These are phyloP conservation scores for Alcedo quadribrachys DNA, from an alignment of 2,797 vertebrate species.

Conservation along the genomic window DNA sequence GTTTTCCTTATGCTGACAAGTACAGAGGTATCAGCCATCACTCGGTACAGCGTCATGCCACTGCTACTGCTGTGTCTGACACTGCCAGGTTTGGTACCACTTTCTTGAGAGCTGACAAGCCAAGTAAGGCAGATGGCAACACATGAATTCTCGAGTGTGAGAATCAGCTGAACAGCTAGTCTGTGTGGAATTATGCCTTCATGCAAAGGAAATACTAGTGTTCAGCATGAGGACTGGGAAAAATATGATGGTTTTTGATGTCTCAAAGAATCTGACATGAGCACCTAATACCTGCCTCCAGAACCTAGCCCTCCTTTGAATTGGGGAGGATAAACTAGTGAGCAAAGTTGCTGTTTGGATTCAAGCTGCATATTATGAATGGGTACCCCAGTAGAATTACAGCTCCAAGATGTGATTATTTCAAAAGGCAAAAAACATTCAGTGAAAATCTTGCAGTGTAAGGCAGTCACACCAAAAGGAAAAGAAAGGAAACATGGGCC, in stretches of 20 bases:
- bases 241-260: background rate
- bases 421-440: background rate
- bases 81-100: background rate
- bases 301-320: background rate
- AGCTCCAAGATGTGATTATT: background rate
- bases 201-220: background rate
- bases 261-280: background rate
- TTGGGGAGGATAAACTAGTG: background rate
- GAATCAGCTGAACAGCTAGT: background rate
- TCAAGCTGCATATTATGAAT: background rate
- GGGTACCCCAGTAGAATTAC: accelerated
- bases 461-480: background rate
- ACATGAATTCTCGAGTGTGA: background rate
- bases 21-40: background rate
- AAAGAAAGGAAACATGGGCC: background rate
- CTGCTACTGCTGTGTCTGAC: background rate
- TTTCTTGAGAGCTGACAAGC: background rate
- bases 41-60: background rate
- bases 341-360: background rate
- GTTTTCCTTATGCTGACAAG: background rate
- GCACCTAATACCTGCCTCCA: background rate
- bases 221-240: background rate
- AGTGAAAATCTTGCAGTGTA: background rate
- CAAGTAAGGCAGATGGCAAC: background rate
- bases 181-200: background rate